A percentile compares a stretch with the other conserved stretches of the same genome.
phyloP scores from a whole-genome alignment of 2,888 invertebrate species.

The Morinoia aosen region DNA sequence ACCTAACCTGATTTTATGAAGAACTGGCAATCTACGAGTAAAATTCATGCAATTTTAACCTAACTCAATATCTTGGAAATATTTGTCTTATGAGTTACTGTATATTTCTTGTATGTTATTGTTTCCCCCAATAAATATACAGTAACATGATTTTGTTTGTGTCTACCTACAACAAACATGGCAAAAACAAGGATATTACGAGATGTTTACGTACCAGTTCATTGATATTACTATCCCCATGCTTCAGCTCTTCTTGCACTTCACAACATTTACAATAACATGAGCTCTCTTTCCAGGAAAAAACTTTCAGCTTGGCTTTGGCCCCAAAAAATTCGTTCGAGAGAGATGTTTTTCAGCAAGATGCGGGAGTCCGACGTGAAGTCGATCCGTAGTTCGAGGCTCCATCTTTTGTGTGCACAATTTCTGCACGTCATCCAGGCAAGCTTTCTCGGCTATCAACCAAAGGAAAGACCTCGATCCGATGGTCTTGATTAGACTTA shows the following conservation, averaged over 20 bases:
- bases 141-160: neutral
- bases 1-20: too few species aligned
- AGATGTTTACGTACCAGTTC: neutral
- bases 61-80: neutral
- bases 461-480: constrained; percentile 33
- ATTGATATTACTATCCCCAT: neutral
- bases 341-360: neutral
- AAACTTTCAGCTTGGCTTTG: neutral
- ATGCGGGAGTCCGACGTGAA: neutral
- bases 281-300: neutral
- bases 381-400: neutral
- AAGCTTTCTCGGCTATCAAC: constrained; percentile 34
- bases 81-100: neutral
- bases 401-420: constrained; percentile 27
- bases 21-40: too few species aligned
- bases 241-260: neutral
- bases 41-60: too few species aligned
- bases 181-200: neutral
- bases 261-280: neutral
- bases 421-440: constrained; percentile 45
- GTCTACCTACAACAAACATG: neutral
- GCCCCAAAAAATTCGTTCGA: neutral
- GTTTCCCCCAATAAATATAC: neutral
- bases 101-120: neutral
- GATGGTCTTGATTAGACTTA: constrained; percentile 44